Base-by-base conservation (phyloP, 2,113 vertebrate genomes). In the Epinephelus moara region DNA sequence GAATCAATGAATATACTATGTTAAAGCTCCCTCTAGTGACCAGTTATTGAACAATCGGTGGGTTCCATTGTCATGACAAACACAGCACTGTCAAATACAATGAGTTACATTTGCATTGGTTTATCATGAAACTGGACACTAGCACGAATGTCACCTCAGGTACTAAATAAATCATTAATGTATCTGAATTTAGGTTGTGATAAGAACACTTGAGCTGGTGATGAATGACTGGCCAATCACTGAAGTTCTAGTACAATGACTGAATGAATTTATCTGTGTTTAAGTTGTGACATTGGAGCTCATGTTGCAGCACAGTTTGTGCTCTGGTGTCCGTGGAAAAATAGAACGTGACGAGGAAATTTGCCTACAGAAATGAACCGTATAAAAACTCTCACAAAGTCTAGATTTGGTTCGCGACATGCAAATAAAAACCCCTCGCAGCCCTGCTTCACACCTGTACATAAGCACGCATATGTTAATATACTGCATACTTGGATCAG, bases 301-400 rank as follows among this genome's bases (percentile, higher is more conserved):
- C 8, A 10, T n/a, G 52, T 55, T 55, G 18, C 33, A 37, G 33
- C 33, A 52, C 18, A 52, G 17, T 45, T 11, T 45, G 42, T 37
- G 33, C 33, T 7, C 33, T 37, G 33, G 6, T 52, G 19, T 11
- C 21, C 8, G 1, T 12, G 8, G 19, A 23, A 64, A 63, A 63
- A 1, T 4, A n/a, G 61, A 60, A 19, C 10, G 18, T 37, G 37
- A 15, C 1, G 8, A 55, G 21, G 10, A 55, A 3, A 80, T 80
- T 73, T 80, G 67, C 60, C 50, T 80, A 4, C 15, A 45, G 18
- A 56, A 76, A 69, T 76, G 5, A 56, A 63, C 63, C 19, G 13
- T 70, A 12, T 7, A 25, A 47, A 50, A 63, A 47, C 4, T 23
- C n/a, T 74, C 6, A 40, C 2, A 15, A 33, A 33, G 17, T 40